These are phyloP conservation scores for Vireo griseus DNA, from an alignment of 2,797 vertebrate genomes.

Conservation along the genomic window DNA sequence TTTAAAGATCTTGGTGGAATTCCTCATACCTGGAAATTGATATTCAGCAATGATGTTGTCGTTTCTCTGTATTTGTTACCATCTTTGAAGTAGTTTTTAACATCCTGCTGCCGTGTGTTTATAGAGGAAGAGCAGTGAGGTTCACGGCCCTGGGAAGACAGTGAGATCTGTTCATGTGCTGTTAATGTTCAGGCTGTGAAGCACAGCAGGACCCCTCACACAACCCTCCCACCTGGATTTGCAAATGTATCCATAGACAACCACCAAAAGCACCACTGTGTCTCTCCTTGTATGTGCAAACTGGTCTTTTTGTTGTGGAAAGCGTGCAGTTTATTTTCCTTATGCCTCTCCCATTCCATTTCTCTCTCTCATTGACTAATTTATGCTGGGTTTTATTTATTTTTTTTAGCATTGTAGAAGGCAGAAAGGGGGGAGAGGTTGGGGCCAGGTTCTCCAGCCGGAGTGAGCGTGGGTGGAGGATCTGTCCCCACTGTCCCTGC, in stretches of 20 bases:
- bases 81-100: constrained; percentile 76
- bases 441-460: neutral
- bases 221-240: neutral
- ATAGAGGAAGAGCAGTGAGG: constrained; percentile 80
- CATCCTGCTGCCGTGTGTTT: constrained; percentile 80
- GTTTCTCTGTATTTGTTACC: constrained; percentile 79
- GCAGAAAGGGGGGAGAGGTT: neutral
- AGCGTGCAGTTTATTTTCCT: constrained; percentile 31
- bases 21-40: constrained; percentile 32
- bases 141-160: constrained; percentile 58
- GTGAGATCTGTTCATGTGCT: constrained; percentile 72
- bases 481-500: neutral
- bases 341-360: constrained; percentile 51
- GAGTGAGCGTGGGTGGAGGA: fast-evolving
- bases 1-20: constrained; percentile 45
- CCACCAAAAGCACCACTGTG: neutral
- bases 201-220: constrained; percentile 63
- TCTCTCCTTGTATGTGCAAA: neutral
- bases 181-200: constrained; percentile 51
- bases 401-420: neutral
- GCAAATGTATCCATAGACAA: neutral
- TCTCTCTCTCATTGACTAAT: constrained; percentile 62
- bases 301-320: constrained; percentile 16
- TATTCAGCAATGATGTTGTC: constrained; percentile 72
- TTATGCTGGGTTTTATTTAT: constrained; percentile 36